Percentiles rank a stretch among this genome's conserved stretches.
phyloP scores from a whole-genome alignment of 2,888 invertebrate genomes.

The Pardosa pseudoannulata region DNA sequence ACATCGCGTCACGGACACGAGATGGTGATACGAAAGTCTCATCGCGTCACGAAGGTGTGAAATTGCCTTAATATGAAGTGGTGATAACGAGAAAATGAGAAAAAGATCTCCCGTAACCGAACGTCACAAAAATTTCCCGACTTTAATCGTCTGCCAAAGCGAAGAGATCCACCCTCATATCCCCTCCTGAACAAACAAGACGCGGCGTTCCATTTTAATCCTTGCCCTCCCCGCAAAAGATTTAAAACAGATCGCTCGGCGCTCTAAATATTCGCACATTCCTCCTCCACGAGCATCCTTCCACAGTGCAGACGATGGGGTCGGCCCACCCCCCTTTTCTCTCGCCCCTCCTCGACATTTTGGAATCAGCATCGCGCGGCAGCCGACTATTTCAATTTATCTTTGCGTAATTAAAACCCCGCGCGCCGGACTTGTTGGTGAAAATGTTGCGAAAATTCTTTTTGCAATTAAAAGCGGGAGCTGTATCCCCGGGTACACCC shows the following conservation, averaged over 20 bases:
- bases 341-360: too few relatives aligned
- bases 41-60: too few relatives aligned
- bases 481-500: slow-evolving; percentile 19
- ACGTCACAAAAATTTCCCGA: too few relatives aligned
- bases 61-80: too few relatives aligned
- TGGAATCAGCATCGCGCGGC: slow-evolving; percentile 23
- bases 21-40: too few relatives aligned
- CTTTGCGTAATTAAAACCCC: slow-evolving; percentile 63
- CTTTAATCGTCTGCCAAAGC: too few relatives aligned
- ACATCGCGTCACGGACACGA: too few relatives aligned
- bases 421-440: slow-evolving; percentile 6
- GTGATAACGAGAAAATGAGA: too few relatives aligned
- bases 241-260: background rate
- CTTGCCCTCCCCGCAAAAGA: background rate
- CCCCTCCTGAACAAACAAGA: background rate
- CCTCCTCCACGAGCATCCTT: background rate
- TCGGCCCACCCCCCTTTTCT: background rate
- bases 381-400: slow-evolving; percentile 64
- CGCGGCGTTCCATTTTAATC: background rate
- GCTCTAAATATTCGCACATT: background rate
- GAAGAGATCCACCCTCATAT: too few relatives aligned
- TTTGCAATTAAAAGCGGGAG: slow-evolving; percentile 38
- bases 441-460: slow-evolving; percentile 31
- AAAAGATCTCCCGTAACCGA: too few relatives aligned
- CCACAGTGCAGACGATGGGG: too few relatives aligned